phyloP scores from a whole-genome alignment of 2,888 invertebrate genomes.

The Trachelus tabidus region DNA sequence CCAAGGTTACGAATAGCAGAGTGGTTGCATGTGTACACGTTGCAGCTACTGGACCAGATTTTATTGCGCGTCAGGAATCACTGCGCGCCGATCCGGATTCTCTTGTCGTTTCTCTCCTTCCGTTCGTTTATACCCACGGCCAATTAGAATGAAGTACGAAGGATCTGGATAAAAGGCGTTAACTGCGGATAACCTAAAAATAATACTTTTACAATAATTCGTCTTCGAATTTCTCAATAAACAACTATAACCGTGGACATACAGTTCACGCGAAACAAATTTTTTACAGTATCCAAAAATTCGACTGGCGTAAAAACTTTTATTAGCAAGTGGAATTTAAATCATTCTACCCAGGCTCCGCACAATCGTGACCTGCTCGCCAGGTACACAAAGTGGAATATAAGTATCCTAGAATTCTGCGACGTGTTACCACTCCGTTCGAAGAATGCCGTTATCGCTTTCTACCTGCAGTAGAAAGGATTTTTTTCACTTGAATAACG shows the following conservation, averaged over 20 bases:
- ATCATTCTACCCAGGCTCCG: background rate
- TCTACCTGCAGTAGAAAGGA: background rate
- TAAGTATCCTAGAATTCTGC: background rate
- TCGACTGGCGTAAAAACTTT: background rate
- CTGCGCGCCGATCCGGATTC: conserved; percentile 1
- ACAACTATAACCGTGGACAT: background rate
- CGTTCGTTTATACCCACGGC: background rate
- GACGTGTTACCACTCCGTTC: background rate
- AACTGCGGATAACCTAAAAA: background rate
- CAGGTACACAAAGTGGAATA: background rate
- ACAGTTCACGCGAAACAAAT: too few relatives aligned
- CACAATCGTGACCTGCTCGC: background rate
- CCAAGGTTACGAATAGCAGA: conserved; percentile 44
- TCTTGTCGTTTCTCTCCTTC: background rate
- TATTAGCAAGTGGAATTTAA: background rate
- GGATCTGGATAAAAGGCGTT: background rate
- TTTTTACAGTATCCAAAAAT: background rate
- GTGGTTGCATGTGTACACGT: conserved; percentile 8
- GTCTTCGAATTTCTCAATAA: background rate
- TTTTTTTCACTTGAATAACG: background rate
- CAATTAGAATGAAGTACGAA: background rate
- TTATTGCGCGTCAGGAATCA: conserved; percentile 4
- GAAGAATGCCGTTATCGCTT: background rate
- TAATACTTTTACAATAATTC: background rate
- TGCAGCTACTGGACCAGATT: conserved; percentile 8